These are phyloP conservation scores for Drosophila rubida DNA, from an alignment of 2,888 invertebrate genomes.

Conservation along the genomic window DNA sequence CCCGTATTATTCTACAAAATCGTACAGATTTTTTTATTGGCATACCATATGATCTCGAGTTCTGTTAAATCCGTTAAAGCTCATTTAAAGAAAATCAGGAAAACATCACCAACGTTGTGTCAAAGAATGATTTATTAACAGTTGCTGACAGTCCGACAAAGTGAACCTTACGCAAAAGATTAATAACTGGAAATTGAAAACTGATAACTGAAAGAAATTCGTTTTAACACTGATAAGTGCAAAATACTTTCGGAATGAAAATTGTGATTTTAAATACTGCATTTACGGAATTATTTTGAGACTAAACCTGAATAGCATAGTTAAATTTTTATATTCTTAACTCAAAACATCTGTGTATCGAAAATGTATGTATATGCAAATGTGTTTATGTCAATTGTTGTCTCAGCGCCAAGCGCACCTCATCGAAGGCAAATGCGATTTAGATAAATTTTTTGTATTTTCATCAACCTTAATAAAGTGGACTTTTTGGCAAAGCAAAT, in stretches of 20 bases:
- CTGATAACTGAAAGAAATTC: slow-evolving; percentile 23
- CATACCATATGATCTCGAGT: slow-evolving; percentile 73
- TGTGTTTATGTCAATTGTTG: slow-evolving; percentile 58
- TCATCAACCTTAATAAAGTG: slow-evolving; percentile 46
- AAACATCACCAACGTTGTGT: slow-evolving; percentile 39
- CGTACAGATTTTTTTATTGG: slow-evolving; percentile 59
- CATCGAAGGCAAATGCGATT: slow-evolving; percentile 51
- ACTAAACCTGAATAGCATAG: slow-evolving; percentile 67
- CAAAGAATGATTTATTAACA: slow-evolving; percentile 43
- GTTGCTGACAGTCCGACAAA: slow-evolving; percentile 34
- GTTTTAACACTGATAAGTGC: slow-evolving; percentile 55
- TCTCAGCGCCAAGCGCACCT: slow-evolving; percentile 64
- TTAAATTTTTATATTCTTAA: slow-evolving; percentile 56
- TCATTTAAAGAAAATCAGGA: slow-evolving; percentile 57
- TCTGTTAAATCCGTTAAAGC: slow-evolving; percentile 59
- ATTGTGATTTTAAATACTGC: slow-evolving; percentile 68
- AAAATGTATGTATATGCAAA: slow-evolving; percentile 40
- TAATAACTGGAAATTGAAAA: slow-evolving; percentile 5
- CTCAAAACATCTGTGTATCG: slow-evolving; percentile 31
- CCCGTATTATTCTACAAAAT: slow-evolving; percentile 39
- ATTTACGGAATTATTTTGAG: slow-evolving; percentile 66
- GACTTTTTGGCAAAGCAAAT: slow-evolving; percentile 53
- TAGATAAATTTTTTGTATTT: slow-evolving; percentile 54
- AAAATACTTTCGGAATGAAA: slow-evolving; percentile 62
- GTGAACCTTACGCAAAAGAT: slow-evolving; percentile 7